phyloP scores from a whole-genome alignment of 2,888 invertebrate genomes.

The Morpho helenor region DNA sequence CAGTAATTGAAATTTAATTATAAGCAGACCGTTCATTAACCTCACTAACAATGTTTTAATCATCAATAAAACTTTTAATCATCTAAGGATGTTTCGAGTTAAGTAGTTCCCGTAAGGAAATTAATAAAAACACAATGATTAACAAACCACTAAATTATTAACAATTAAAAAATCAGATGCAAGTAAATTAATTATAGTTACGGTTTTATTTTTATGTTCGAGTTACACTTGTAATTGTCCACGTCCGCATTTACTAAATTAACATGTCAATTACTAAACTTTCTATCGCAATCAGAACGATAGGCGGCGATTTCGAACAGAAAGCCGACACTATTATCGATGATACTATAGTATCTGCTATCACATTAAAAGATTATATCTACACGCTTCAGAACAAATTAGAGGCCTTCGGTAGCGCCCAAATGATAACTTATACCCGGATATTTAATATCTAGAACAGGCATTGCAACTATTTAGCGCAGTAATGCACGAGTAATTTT shows the following conservation, averaged over 20 bases:
- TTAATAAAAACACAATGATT: too few relatives aligned
- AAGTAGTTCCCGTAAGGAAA: too few relatives aligned
- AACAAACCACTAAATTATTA: too few relatives aligned
- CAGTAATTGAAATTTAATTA: too few relatives aligned
- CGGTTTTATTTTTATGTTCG: slow-evolving; percentile 11
- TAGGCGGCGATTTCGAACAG: slow-evolving; percentile 16
- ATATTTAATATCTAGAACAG: too few relatives aligned
- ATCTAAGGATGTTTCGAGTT: not conserved
- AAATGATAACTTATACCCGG: slow-evolving; percentile 15
- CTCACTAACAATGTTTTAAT: not conserved
- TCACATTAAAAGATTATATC: slow-evolving; percentile 28
- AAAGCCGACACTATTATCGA: slow-evolving; percentile 25
- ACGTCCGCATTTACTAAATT: slow-evolving; percentile 12
- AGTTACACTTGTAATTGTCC: slow-evolving; percentile 14
- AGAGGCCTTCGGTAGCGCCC: slow-evolving; percentile 20
- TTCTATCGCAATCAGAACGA: slow-evolving; percentile 19
- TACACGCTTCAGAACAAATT: slow-evolving; percentile 24
- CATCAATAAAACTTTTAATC: too few relatives aligned
- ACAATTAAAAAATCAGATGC: too few relatives aligned
- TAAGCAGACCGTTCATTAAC: too few relatives aligned
- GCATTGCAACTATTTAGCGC: too few relatives aligned
- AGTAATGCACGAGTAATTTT: too few relatives aligned
- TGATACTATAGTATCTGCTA: slow-evolving; percentile 24
- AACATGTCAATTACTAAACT: slow-evolving; percentile 21
- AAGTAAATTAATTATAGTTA: not conserved